Percentiles rank a stretch among this genome's conserved stretches.
These are phyloP conservation scores for Trichoplusia ni DNA, from an alignment of 1,140 invertebrate genomes.

Conservation along the genomic window DNA sequence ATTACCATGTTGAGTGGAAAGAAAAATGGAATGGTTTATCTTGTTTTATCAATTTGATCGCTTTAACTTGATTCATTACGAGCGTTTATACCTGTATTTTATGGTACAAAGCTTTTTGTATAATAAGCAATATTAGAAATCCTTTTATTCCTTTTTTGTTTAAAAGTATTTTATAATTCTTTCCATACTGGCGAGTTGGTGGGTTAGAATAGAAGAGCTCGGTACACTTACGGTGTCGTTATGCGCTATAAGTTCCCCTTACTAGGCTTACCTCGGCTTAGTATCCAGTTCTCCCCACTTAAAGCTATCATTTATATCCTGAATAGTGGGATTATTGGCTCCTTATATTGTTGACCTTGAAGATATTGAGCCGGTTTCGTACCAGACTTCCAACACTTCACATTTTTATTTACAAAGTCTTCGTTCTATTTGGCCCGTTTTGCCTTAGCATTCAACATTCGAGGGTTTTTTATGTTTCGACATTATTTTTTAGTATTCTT, in stretches of 20 bases:
- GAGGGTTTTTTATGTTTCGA: not conserved
- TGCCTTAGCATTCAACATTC: not conserved
- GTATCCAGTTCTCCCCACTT: not conserved
- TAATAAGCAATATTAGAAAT: no score
- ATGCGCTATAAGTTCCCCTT: not conserved
- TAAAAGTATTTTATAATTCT: no score
- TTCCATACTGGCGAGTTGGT: no score
- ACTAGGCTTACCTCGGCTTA: not conserved
- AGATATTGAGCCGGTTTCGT: not conserved
- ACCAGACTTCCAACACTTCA: not conserved
- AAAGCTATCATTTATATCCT: not conserved
- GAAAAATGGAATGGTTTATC: not conserved
- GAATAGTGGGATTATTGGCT: not conserved
- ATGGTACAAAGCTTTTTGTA: no score
- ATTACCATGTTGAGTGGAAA: not conserved
- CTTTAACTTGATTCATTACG: no score
- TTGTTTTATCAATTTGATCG: no score
- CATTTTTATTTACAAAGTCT: not conserved
- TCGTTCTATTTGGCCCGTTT: not conserved
- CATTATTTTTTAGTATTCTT: slow-evolving; percentile 1
- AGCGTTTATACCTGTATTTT: no score
- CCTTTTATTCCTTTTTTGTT: no score
- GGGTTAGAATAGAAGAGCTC: no score
- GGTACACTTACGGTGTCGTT: no score
- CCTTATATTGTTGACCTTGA: not conserved